Evolutionary conservation across 2,113 vertebrate genomes (phyloP), one percentile per base, ranked within the genome.

Genomic region (Bostrychus sinensis): DNA sequence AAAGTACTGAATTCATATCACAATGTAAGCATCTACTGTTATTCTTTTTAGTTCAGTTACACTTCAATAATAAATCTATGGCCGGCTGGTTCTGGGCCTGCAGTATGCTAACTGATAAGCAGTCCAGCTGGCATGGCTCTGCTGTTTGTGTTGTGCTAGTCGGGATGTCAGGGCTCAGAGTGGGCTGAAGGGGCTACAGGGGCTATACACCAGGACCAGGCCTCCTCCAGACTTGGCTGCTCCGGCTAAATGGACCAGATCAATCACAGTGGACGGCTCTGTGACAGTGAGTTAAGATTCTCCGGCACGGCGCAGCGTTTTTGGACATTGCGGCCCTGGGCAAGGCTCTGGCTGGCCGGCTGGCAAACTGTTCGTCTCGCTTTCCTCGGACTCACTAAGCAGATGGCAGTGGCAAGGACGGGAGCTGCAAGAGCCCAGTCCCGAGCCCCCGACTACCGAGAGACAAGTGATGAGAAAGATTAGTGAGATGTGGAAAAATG

Each of bases 221-320:
- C 88, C 86, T 91, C 90, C 90, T 81, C 75, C 82, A 74, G 90
- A 82, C 83, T 85, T 85, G 89, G 85, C 84, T 82, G 90, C 82
- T 87, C 78, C 41, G 70, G 78, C 90, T 93, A 93, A 93, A 93
- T 93, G 91, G 90, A 91, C 86, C 87, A 91, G 91, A 93, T 93
- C 92, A 92, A 93, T 93, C 92, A 93, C 86, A 51, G 71, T 77
- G 82, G 85, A 91, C 81, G 85, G 81, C 85, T 66, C 78, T 70
- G 86, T 87, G 90, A 91, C 91, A 92, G 85, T 91, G 92, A 92
- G 91, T 90, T 92, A 91, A 92, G 85, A 87, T 78, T 87, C 84
- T 54, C 72, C 51, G 84, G 85, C 87, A 78, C 80, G 81, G 84
- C 83, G 51, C 88, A 70, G 85, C 42, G 82, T 83, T 89, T 88